These are phyloP conservation scores for Cyprinella venusta DNA, from an alignment of 2,797 vertebrate genomes.

Conservation along the genomic window DNA sequence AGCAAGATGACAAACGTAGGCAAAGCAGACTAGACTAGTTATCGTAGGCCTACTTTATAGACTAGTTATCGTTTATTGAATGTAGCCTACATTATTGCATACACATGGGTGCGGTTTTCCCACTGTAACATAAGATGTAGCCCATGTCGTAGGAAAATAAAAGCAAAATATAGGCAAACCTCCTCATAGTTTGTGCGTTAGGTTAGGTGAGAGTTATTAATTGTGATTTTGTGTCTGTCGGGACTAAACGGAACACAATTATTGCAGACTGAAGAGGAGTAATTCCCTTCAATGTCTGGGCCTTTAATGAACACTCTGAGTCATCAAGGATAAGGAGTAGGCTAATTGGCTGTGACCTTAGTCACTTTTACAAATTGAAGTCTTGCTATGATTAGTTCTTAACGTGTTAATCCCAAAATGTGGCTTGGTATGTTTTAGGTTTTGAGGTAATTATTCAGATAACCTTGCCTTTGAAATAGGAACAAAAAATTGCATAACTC, in stretches of 20 bases:
- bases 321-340: slow-evolving; percentile 24
- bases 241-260: neutral
- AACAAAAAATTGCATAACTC: neutral
- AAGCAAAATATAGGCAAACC: neutral
- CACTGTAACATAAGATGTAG: too few relatives aligned
- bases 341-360: slow-evolving; percentile 26
- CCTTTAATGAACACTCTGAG: slow-evolving; percentile 19
- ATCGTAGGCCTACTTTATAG: neutral
- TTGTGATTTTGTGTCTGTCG: neutral
- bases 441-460: slow-evolving; percentile 31
- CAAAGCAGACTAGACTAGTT: too few relatives aligned
- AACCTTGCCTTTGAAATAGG: slow-evolving; percentile 2
- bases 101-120: too few relatives aligned
- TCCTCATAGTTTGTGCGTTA: neutral
- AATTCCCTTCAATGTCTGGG: slow-evolving; percentile 55
- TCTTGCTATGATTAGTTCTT: neutral
- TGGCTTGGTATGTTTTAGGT: slow-evolving; percentile 11
- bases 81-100: too few relatives aligned
- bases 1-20: neutral
- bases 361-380: slow-evolving; percentile 48
- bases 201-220: neutral
- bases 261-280: neutral
- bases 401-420: neutral
- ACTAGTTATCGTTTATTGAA: neutral
- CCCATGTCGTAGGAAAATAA: too few relatives aligned